A percentile compares a stretch with the other conserved stretches of the same genome.
Evolutionary conservation across 2,113 vertebrate genomes (phyloP).

Genomic region (Labrus mixtus): DNA sequence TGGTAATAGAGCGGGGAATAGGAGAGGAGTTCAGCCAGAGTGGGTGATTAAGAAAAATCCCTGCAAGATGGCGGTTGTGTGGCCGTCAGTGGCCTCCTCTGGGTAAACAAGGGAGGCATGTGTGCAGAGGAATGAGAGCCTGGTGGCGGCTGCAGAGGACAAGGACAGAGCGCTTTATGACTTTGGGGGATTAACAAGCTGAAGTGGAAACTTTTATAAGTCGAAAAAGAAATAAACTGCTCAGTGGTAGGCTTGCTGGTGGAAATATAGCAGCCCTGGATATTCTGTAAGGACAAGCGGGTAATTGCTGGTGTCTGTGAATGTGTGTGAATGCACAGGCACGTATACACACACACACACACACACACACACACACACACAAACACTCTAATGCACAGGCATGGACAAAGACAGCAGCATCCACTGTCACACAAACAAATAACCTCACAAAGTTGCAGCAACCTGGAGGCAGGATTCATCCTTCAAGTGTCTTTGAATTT

Average conservation of each 20-base stretch:
- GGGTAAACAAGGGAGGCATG: slow-evolving; percentile 70
- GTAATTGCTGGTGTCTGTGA: slow-evolving; percentile 35
- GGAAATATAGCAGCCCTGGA: slow-evolving; percentile 29
- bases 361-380: not conserved
- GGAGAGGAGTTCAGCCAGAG: slow-evolving; percentile 72
- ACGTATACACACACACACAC: not conserved
- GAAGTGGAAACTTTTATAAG: slow-evolving; percentile 77
- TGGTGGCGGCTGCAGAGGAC: slow-evolving; percentile 70
- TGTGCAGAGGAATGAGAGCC: slow-evolving; percentile 66
- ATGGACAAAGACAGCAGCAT: not conserved
- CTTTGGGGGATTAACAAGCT: slow-evolving; percentile 76
- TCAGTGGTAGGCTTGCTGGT: slow-evolving; percentile 40
- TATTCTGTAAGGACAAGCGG: slow-evolving; percentile 19
- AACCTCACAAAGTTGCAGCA: not conserved
- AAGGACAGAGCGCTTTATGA: slow-evolving; percentile 76
- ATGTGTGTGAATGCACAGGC: slow-evolving; percentile 6
- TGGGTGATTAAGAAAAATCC: slow-evolving; percentile 78
- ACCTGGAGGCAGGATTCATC: slow-evolving; percentile 2
- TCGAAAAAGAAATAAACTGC: slow-evolving; percentile 69
- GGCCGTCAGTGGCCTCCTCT: slow-evolving; percentile 86
- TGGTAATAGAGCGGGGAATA: slow-evolving; percentile 74
- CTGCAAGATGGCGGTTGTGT: slow-evolving; percentile 84
- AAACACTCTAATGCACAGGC: slow-evolving; percentile 2
- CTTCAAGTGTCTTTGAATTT: not conserved
- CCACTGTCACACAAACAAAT: not conserved